Evolutionary conservation across 2,113 vertebrate genomes (phyloP).

Genomic region (Heterotilapia buettikoferi): DNA sequence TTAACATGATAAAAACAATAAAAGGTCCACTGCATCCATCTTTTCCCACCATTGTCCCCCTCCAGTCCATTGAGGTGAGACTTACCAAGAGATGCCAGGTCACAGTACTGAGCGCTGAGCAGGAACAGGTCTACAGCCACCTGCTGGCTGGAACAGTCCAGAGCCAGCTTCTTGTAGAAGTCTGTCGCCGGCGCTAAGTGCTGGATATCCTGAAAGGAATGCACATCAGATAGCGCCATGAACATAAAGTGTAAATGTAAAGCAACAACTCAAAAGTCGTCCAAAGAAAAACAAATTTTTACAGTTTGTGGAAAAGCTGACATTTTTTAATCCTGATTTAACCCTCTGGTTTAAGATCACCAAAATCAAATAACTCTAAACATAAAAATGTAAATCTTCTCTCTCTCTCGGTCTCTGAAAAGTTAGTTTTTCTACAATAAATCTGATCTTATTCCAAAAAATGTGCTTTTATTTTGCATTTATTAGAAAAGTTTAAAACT

Average conservation of each 20-base stretch:
- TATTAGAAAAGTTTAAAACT: neutral
- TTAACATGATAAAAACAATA: neutral
- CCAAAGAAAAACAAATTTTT: neutral
- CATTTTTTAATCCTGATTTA: neutral
- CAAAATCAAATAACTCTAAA: neutral
- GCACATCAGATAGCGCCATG: neutral
- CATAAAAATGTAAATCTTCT: neutral
- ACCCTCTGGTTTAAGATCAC: neutral
- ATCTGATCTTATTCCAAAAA: neutral
- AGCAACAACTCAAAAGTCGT: neutral
- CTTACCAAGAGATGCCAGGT: slow-evolving; percentile 90
- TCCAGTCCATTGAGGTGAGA: rapidly evolving
- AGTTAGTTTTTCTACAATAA: neutral
- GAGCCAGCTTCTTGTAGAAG: slow-evolving; percentile 97
- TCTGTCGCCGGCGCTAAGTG: slow-evolving; percentile 90
- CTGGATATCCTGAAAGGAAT: slow-evolving; percentile 81
- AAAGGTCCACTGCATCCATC: neutral
- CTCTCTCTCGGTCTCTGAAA: rapidly evolving
- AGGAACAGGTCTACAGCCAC: slow-evolving; percentile 95
- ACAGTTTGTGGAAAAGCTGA: neutral
- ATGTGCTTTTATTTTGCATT: neutral
- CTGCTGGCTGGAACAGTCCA: slow-evolving; percentile 97
- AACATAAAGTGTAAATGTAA: neutral
- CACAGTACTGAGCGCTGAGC: slow-evolving; percentile 90
- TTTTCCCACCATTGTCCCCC: neutral